Conservation (phyloP, 2,113 vertebrate genomes). For the Platysternon megacephalum region DNA sequence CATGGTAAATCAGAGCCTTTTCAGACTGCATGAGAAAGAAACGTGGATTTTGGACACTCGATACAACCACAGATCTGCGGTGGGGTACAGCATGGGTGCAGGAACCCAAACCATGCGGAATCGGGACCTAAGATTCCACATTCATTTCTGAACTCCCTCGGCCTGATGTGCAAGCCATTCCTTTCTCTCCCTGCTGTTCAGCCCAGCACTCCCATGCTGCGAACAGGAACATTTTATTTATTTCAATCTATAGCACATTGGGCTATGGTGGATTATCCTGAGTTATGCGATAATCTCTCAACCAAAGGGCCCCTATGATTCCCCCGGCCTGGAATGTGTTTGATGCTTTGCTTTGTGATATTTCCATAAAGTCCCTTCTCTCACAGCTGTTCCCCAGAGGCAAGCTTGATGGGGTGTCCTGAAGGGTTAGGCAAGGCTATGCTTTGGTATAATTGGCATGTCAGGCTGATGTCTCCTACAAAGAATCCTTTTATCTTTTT, state of each 20-base stretch:
- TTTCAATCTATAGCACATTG: not conserved
- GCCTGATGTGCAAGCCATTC: not conserved
- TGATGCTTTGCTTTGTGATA: not conserved
- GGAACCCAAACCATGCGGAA: not conserved
- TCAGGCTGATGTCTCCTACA: not conserved
- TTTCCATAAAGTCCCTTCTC: not conserved
- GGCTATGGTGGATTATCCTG: not conserved
- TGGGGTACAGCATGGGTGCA: not conserved
- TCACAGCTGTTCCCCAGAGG: not conserved
- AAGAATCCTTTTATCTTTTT: not conserved
- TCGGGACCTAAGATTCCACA: not conserved
- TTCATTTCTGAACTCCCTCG: not conserved
- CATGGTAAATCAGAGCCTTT: not conserved
- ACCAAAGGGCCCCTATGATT: not conserved
- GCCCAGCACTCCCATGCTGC: not conserved
- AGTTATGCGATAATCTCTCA: not conserved
- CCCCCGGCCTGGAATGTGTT: not conserved
- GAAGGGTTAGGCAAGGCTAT: not conserved
- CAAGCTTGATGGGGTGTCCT: not conserved
- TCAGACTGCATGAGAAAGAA: not conserved
- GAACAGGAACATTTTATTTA: not conserved
- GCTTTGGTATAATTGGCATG: not conserved
- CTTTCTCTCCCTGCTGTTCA: not conserved
- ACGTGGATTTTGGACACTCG: not conserved
- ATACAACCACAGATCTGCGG: not conserved